phyloP scores from a whole-genome alignment of 2,113 vertebrate species.

The Podarcis raffonei region DNA sequence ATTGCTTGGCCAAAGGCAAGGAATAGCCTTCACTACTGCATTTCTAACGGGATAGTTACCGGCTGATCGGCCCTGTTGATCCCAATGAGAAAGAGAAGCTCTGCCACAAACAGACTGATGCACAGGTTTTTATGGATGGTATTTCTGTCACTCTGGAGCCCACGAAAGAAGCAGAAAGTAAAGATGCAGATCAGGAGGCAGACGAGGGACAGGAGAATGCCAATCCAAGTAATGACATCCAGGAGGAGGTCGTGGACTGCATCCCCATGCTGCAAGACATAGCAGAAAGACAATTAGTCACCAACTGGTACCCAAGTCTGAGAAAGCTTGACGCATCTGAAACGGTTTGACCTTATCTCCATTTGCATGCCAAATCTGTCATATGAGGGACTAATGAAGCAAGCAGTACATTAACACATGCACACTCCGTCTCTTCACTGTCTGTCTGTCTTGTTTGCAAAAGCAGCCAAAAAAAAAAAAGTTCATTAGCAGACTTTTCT shows the following conservation, averaged over 20 bases:
- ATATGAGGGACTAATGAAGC: not conserved
- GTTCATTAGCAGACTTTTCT: not conserved
- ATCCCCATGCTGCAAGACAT: conserved; percentile 83
- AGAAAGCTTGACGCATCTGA: not conserved
- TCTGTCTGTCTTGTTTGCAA: not conserved
- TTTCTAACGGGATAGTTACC: conserved; percentile 74
- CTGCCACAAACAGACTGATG: conserved; percentile 95
- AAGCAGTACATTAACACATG: not conserved
- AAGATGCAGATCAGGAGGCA: conserved; percentile 99
- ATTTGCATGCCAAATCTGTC: not conserved
- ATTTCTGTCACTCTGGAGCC: conserved; percentile 96
- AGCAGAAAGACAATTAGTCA: conserved; percentile 35
- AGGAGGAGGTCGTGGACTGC: conserved; percentile 92
- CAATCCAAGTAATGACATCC: conserved; percentile 98
- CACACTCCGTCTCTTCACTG: not conserved
- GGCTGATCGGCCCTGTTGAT: conserved; percentile 97
- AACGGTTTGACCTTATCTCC: not conserved
- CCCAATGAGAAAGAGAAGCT: conserved; percentile 95
- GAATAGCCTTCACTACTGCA: not conserved
- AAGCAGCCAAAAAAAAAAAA: not conserved
- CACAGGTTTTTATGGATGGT: conserved; percentile 99
- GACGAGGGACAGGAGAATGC: conserved; percentile 96
- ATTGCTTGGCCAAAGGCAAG: not conserved
- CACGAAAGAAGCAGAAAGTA: conserved; percentile 99
- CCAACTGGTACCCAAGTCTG: not conserved